These are phyloP conservation scores for Syrmaticus mikado DNA, from an alignment of 2,113 vertebrate genomes.

Conservation along the genomic window DNA sequence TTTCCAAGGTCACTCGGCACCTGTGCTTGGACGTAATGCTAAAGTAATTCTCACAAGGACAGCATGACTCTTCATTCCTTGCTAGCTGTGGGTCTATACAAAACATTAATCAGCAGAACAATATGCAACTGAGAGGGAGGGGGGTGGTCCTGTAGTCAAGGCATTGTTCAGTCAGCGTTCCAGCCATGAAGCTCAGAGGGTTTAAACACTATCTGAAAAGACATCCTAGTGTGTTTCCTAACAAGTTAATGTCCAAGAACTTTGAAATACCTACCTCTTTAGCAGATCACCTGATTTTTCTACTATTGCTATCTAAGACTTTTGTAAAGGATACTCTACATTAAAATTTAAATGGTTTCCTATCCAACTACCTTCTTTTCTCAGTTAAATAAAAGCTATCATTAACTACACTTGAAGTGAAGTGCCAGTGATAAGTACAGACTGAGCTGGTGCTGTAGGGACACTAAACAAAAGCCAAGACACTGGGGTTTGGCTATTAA, in stretches of 20 bases:
- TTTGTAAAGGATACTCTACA: background rate
- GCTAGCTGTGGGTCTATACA: background rate
- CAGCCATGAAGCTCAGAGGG: background rate
- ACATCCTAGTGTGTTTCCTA: background rate
- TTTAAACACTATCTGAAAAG: background rate
- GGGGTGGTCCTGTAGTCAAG: background rate
- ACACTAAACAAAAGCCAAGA: background rate
- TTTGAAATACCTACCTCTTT: background rate
- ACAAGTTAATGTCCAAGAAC: background rate
- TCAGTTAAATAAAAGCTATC: background rate
- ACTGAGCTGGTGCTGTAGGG: background rate
- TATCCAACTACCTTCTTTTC: background rate
- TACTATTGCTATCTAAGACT: background rate
- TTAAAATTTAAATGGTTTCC: background rate
- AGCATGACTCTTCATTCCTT: background rate
- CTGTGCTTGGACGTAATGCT: background rate
- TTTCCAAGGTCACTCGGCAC: constrained; percentile 28
- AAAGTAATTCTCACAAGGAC: constrained; percentile 13
- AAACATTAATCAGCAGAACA: background rate
- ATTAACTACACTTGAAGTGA: background rate
- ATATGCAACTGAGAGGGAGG: background rate
- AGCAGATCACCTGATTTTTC: background rate
- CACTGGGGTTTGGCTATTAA: background rate
- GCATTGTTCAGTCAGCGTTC: background rate
- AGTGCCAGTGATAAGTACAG: background rate